phyloP scores from a whole-genome alignment of 2,113 vertebrate species.

The Malurus melanocephalus region DNA sequence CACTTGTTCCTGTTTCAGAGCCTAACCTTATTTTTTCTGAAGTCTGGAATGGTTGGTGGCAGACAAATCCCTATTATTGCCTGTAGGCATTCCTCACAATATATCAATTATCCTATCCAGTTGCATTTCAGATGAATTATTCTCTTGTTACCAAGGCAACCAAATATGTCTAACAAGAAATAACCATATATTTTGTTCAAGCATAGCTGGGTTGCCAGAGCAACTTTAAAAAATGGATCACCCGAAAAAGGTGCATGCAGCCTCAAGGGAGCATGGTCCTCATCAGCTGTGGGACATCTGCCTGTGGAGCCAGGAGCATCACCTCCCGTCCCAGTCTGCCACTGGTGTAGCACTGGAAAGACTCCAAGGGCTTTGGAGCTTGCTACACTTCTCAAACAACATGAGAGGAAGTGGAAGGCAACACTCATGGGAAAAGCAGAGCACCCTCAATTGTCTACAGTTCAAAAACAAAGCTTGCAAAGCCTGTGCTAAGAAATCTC shows the following conservation, averaged over 20 bases:
- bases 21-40: neutral
- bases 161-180: neutral
- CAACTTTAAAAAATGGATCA: constrained; percentile 5
- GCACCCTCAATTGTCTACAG: neutral
- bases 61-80: constrained; percentile 39
- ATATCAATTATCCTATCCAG: constrained; percentile 32
- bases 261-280: neutral
- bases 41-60: neutral
- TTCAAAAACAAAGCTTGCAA: neutral
- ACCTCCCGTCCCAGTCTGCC: neutral
- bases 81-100: constrained; percentile 31
- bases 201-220: constrained; percentile 4
- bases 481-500: neutral
- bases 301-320: neutral
- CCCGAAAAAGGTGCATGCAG: rapidly evolving
- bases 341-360: neutral
- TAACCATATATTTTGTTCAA: neutral
- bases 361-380: neutral
- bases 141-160: constrained; percentile 34
- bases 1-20: neutral
- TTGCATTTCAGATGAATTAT: constrained; percentile 38
- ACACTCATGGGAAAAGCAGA: neutral
- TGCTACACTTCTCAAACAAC: rapidly evolving
- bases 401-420: neutral
- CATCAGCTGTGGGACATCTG: neutral